Evolutionary conservation across 1,140 invertebrate species (phyloP).

Genomic region (Drosophila lowei): DNA sequence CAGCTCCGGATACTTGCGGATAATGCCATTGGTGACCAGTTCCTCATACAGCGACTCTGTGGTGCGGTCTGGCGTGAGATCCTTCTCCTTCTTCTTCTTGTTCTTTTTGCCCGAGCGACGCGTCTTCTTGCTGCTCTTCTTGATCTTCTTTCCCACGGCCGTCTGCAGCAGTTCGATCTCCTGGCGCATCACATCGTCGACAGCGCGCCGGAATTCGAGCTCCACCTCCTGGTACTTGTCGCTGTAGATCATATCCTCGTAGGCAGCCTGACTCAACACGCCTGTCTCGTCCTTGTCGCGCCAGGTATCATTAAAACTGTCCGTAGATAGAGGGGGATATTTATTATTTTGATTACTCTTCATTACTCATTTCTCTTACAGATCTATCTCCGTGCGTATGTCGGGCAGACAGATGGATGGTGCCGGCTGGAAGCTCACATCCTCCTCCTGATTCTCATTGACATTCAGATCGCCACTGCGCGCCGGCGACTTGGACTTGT

Average conservation of each 20-base stretch:
- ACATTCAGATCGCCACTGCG: slow-evolving; percentile 84
- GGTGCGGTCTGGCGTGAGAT: slow-evolving; percentile 95
- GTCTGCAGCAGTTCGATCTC: slow-evolving; percentile 91
- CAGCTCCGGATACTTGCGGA: slow-evolving; percentile 90
- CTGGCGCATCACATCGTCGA: slow-evolving; percentile 93
- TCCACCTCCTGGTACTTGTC: slow-evolving; percentile 94
- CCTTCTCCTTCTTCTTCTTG: slow-evolving; percentile 97
- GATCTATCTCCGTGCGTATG: slow-evolving; percentile 86
- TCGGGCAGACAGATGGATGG: slow-evolving; percentile 85
- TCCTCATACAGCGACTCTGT: slow-evolving; percentile 96
- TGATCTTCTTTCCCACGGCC: slow-evolving; percentile 90
- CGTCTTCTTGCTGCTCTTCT: slow-evolving; percentile 91
- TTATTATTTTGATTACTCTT: background rate
- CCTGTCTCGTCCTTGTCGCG: slow-evolving; percentile 89
- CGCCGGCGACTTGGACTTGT: slow-evolving; percentile 85
- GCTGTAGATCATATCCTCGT: slow-evolving; percentile 91
- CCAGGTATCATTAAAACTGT: slow-evolving; percentile 90
- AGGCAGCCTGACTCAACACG: slow-evolving; percentile 87
- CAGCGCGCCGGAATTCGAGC: slow-evolving; percentile 90
- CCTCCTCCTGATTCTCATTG: slow-evolving; percentile 85
- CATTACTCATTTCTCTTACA: slow-evolving; percentile 78
- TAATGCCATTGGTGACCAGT: slow-evolving; percentile 94
- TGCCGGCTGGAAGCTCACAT: slow-evolving; percentile 84
- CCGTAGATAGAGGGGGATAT: too few species aligned
- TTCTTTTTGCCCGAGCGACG: slow-evolving; percentile 92